A percentile compares a stretch with the other conserved stretches of the same genome.
phyloP scores from a whole-genome alignment of 1,140 invertebrate genomes.

The Drosophila pachea region DNA sequence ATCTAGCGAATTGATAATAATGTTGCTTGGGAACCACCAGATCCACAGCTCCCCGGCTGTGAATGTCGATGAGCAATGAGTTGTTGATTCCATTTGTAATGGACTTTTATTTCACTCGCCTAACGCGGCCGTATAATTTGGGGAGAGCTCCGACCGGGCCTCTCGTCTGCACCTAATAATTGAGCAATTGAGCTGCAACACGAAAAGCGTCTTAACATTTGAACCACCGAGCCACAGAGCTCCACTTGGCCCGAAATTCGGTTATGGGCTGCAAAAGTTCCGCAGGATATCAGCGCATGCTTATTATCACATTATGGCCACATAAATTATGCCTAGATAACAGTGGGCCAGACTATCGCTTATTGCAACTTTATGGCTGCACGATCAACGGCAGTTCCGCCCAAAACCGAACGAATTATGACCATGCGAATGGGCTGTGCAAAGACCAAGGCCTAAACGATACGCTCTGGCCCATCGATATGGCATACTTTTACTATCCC shows the following conservation, averaged over 20 bases:
- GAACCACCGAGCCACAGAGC: constrained; percentile 44
- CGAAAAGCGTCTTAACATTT: constrained; percentile 77
- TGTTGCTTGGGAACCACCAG: constrained; percentile 48
- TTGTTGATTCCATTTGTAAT: constrained; percentile 78
- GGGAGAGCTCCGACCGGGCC: constrained; percentile 2
- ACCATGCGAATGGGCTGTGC: constrained; percentile 21
- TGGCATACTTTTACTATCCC: constrained; percentile 12
- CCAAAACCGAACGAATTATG: constrained; percentile 48
- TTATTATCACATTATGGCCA: constrained; percentile 74
- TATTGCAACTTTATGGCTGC: constrained; percentile 51
- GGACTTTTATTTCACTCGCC: constrained; percentile 75
- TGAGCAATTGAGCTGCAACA: constrained; percentile 75
- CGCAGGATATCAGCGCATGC: constrained; percentile 75
- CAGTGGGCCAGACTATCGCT: constrained; percentile 21
- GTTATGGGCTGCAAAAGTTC: constrained; percentile 55
- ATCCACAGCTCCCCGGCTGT: background rate
- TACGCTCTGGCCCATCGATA: constrained; percentile 10
- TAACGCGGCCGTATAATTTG: constrained; percentile 67
- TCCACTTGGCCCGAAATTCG: background rate
- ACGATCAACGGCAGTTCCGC: constrained; percentile 56
- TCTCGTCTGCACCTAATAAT: constrained; percentile 62
- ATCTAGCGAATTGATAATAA: constrained; percentile 42
- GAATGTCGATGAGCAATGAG: constrained; percentile 72
- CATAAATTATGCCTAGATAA: constrained; percentile 71
- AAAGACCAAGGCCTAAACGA: constrained; percentile 24